Conservation (phyloP, 2,113 vertebrate genomes). For the Platysteira castanea region DNA sequence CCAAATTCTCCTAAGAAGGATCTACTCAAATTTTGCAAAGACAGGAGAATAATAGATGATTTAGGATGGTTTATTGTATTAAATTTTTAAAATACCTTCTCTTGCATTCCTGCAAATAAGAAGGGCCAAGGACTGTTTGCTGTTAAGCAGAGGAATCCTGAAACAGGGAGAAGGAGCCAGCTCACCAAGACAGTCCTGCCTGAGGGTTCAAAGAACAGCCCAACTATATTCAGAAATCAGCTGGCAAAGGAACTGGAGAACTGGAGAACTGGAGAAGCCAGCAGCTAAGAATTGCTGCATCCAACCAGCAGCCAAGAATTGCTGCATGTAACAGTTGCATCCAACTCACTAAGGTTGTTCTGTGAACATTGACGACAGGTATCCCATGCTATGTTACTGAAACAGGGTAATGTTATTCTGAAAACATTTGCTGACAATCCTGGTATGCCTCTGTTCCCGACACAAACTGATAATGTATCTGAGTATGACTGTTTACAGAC, state of each 20-base stretch:
- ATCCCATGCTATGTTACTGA: too few relatives aligned
- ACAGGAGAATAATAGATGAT: neutral
- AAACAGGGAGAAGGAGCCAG: neutral
- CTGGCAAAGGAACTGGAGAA: neutral
- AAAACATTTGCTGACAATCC: neutral
- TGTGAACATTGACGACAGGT: neutral
- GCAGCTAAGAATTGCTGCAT: neutral
- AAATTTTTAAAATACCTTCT: neutral
- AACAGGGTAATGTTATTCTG: neutral
- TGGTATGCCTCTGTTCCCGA: too few relatives aligned
- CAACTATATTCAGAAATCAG: neutral
- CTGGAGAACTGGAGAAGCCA: neutral
- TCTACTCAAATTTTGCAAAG: neutral
- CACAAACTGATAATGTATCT: too few relatives aligned
- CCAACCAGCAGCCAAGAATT: neutral
- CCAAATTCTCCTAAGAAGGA: neutral
- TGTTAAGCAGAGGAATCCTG: neutral
- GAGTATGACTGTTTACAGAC: too few relatives aligned
- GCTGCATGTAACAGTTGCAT: neutral
- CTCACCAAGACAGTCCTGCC: neutral
- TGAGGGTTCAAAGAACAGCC: neutral
- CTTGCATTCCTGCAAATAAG: neutral
- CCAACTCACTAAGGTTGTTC: neutral
- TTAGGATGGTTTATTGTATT: neutral
- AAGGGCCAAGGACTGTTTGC: neutral